phyloP scores from a whole-genome alignment of 2,888 invertebrate genomes.

The Phalangium opilio region DNA sequence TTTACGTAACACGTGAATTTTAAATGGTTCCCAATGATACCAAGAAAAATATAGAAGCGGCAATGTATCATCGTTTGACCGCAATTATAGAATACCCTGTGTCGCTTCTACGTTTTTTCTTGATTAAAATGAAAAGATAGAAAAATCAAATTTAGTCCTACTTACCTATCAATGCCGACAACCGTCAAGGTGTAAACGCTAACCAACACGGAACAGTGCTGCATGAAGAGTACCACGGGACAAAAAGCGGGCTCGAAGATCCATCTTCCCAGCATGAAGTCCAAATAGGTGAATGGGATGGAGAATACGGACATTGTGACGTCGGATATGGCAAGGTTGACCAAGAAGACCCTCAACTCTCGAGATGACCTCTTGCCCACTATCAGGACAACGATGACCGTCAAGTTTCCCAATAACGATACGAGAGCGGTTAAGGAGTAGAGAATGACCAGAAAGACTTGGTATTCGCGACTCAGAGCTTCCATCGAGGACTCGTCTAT shows the following conservation, averaged over 20 bases:
- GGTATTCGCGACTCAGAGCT: constrained; percentile 16
- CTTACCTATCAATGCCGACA: constrained; percentile 35
- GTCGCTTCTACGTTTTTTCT: no score
- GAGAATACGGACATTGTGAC: constrained; percentile 77
- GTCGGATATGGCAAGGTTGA: constrained; percentile 67
- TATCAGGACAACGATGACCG: constrained; percentile 35
- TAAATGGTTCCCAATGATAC: no score
- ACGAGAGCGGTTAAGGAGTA: constrained; percentile 35
- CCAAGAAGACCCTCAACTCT: constrained; percentile 47
- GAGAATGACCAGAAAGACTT: constrained; percentile 29
- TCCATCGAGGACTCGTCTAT: constrained; percentile 3
- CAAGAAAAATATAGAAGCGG: no score
- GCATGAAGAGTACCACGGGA: constrained; percentile 36
- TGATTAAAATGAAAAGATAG: no score
- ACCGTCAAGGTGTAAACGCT: constrained; percentile 36
- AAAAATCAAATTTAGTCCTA: no score
- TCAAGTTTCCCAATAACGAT: constrained; percentile 34
- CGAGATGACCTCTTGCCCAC: constrained; percentile 31
- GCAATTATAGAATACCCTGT: no score
- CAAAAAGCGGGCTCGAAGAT: constrained; percentile 37
- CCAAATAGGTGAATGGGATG: constrained; percentile 60
- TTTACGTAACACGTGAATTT: no score
- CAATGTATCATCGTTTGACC: no score
- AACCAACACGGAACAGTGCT: constrained; percentile 33
- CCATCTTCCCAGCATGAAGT: constrained; percentile 29